Percentiles rank a stretch among this genome's conserved stretches.
Conservation (phyloP, 2,888 invertebrate genomes). For the Drosophila colorata region DNA sequence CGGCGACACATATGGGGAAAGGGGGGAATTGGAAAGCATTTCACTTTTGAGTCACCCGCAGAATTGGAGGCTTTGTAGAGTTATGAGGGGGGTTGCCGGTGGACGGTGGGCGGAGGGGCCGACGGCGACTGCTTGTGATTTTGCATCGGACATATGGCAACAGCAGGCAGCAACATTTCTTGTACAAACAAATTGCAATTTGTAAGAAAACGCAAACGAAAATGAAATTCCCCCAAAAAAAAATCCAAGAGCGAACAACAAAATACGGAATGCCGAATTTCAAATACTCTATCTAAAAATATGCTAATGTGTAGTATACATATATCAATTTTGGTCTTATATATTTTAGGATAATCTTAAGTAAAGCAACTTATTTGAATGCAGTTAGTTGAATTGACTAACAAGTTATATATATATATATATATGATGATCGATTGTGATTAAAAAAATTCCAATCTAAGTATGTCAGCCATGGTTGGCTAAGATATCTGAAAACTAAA, state of each 20-base stretch:
- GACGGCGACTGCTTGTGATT: slow-evolving; percentile 9
- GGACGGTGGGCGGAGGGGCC: not conserved
- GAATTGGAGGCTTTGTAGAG: not conserved
- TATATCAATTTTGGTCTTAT: too few species aligned
- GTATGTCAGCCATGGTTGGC: too few species aligned
- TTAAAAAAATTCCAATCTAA: too few species aligned
- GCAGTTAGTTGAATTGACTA: too few species aligned
- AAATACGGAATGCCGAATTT: not conserved
- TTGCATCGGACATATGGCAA: slow-evolving; percentile 61
- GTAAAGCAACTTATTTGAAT: too few species aligned
- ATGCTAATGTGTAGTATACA: too few species aligned
- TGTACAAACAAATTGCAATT: slow-evolving; percentile 66
- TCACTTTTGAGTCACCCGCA: slow-evolving; percentile 50
- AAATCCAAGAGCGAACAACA: not conserved
- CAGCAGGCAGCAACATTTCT: slow-evolving; percentile 60
- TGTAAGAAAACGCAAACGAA: slow-evolving; percentile 42
- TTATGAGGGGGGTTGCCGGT: not conserved
- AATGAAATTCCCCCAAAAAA: slow-evolving; percentile 14
- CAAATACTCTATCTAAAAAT: slow-evolving; percentile 8
- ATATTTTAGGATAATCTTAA: too few species aligned
- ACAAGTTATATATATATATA: too few species aligned
- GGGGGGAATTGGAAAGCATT: slow-evolving; percentile 17
- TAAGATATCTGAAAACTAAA: too few species aligned
- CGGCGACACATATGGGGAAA: not conserved
- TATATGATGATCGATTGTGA: too few species aligned